phyloP scores from a whole-genome alignment of 2,113 vertebrate species.

The Malaclemys terrapin region DNA sequence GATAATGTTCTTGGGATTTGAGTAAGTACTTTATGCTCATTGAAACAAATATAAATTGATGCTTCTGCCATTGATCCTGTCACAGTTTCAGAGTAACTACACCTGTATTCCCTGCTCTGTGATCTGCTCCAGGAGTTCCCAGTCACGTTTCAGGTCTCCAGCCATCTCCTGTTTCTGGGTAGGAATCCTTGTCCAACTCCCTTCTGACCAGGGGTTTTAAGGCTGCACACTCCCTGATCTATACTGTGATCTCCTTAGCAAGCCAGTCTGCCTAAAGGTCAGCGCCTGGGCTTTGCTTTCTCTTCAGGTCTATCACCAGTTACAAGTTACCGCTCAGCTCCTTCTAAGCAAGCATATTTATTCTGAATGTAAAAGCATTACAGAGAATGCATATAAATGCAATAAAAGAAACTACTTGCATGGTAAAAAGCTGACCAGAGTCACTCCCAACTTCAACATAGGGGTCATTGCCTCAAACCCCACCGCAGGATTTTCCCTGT shows the following conservation, averaged over 20 bases:
- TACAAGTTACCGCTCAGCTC: neutral
- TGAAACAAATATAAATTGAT: neutral
- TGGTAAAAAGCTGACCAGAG: neutral
- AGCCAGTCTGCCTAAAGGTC: neutral
- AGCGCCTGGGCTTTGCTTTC: neutral
- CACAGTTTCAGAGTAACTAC: neutral
- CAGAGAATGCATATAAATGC: neutral
- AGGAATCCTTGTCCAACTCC: neutral
- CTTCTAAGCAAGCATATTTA: neutral
- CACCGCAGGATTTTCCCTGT: neutral
- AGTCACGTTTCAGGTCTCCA: neutral
- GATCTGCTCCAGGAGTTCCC: neutral
- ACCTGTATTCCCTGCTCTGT: neutral
- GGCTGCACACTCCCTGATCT: neutral
- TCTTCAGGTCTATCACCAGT: neutral
- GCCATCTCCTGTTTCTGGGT: neutral
- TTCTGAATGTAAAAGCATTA: neutral
- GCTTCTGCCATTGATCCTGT: neutral
- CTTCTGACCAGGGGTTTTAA: neutral
- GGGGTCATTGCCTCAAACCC: neutral
- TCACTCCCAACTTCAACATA: neutral
- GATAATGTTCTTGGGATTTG: slow-evolving; percentile 87
- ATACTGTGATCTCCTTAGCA: neutral
- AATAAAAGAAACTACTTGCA: neutral
- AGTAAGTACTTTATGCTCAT: slow-evolving; percentile 83